Base-by-base conservation (phyloP, 2,888 invertebrate species). In the Melinaea menophilus region DNA sequence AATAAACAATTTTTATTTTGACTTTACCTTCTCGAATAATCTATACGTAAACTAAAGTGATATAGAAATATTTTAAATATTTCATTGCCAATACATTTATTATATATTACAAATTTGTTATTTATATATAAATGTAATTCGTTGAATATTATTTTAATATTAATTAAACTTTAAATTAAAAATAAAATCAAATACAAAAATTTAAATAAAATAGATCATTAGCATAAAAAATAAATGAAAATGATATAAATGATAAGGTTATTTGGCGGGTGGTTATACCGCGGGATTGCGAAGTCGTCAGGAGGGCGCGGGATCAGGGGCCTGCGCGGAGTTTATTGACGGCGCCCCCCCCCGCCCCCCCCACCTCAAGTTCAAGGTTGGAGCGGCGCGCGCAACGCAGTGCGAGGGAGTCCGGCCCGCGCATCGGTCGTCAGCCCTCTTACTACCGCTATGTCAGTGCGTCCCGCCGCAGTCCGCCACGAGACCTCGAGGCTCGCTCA, bases 311-410 rank as follows among this genome's bases (percentile, higher is more conserved):
- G 88, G 86, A 86, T 84, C 84, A 85, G 85, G 79, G 84, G 80
- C 83, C 84, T 88, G 88, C 86, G 88, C 88, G 86, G 88, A 85
- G 86, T 85, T 84, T 86, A 90, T 88, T 87, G 89, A 88, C 86
- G 90, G 89, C 84, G 81, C 81, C 79, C 76, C 76, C 79, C 78
- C 84, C 81, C 81, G 81, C 81, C 82, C 88, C 82, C 82, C 84
- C 84, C 85, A 80, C 86, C 79, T 88, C 90, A 91, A 92, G 92
- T 91, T 92, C 91, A 92, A 92, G 92, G 92, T 89, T 90, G 90
- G 92, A 90, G 84, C 88, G 90, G 91, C 91, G 87, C 91, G 92
- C 90, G 91, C 85, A 81, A 87, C 86, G 86, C 90, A 90, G 91
- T 92, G 91, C 91, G 88, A 90, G 90, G 90, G 90, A 90, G 88